A percentile compares a stretch with the other conserved stretches of the same genome.
phyloP scores from a whole-genome alignment of 2,888 invertebrate species.

The Cheilosia vernalis region DNA sequence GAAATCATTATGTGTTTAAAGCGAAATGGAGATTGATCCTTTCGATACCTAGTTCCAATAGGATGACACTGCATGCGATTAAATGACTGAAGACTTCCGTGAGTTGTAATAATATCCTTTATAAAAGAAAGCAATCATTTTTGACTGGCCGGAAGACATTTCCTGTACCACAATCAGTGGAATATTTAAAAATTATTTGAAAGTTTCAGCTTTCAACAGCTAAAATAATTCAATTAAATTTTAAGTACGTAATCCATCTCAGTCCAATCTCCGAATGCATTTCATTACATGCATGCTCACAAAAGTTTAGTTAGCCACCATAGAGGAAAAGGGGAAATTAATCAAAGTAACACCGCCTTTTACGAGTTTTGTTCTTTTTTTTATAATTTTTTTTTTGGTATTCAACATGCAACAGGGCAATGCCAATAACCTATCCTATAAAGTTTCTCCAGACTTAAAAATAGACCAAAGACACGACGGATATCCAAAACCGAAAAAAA shows the following conservation, averaged over 20 bases:
- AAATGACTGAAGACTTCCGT: no score
- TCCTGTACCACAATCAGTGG: no score
- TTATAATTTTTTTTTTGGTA: conserved; percentile 24
- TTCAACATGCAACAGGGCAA: conserved; percentile 56
- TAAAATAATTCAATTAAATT: not conserved
- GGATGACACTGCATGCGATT: no score
- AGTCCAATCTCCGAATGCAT: not conserved
- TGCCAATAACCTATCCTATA: conserved; percentile 42
- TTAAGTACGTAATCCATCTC: no score
- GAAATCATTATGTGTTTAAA: no score
- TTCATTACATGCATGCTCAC: not conserved
- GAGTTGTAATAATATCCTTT: no score
- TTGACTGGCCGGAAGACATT: no score
- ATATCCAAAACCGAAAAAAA: conserved; percentile 25
- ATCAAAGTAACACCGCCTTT: conserved; percentile 31
- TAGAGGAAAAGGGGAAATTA: not conserved
- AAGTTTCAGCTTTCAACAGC: no score
- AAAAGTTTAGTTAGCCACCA: not conserved
- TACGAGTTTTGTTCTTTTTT: conserved; percentile 24
- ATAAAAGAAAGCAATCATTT: no score
- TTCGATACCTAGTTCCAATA: no score
- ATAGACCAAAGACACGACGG: conserved; percentile 59
- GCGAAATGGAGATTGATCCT: no score
- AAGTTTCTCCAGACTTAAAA: conserved; percentile 69
- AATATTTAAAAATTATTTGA: no score